phyloP scores from a whole-genome alignment of 1,140 invertebrate genomes.

The Riptortus pedestris region DNA sequence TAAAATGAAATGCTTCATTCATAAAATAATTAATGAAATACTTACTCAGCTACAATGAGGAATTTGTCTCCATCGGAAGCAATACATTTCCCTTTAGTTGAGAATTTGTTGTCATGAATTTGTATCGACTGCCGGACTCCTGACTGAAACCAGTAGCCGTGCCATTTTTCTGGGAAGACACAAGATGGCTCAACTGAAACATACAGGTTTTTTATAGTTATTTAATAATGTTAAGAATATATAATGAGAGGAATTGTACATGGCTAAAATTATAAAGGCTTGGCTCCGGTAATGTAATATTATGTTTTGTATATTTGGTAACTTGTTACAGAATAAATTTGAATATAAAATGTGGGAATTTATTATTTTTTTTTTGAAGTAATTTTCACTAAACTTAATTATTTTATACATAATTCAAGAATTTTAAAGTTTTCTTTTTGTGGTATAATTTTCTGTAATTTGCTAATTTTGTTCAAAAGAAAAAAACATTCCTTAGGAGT shows the following conservation, averaged over 20 bases:
- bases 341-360: not conserved
- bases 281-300: not conserved
- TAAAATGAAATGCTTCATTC: too few relatives aligned
- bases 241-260: not conserved
- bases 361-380: not conserved
- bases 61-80: slow-evolving; percentile 61
- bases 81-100: slow-evolving; percentile 61
- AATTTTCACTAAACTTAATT: not conserved
- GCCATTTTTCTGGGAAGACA: slow-evolving; percentile 59
- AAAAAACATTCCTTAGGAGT: too few relatives aligned
- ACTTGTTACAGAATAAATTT: not conserved
- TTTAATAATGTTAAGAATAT: not conserved
- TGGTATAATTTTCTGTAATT: too few relatives aligned
- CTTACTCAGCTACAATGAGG: slow-evolving; percentile 62
- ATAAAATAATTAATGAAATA: slow-evolving; percentile 26
- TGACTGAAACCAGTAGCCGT: slow-evolving; percentile 67
- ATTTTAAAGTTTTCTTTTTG: too few relatives aligned
- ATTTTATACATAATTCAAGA: too few relatives aligned
- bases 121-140: slow-evolving; percentile 51
- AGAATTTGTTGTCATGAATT: slow-evolving; percentile 59
- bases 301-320: not conserved
- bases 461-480: too few relatives aligned
- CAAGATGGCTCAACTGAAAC: slow-evolving; percentile 37
- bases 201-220: not conserved
- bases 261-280: not conserved